phyloP scores from a whole-genome alignment of 2,888 invertebrate species.

The Lycocerus yunnanus region DNA sequence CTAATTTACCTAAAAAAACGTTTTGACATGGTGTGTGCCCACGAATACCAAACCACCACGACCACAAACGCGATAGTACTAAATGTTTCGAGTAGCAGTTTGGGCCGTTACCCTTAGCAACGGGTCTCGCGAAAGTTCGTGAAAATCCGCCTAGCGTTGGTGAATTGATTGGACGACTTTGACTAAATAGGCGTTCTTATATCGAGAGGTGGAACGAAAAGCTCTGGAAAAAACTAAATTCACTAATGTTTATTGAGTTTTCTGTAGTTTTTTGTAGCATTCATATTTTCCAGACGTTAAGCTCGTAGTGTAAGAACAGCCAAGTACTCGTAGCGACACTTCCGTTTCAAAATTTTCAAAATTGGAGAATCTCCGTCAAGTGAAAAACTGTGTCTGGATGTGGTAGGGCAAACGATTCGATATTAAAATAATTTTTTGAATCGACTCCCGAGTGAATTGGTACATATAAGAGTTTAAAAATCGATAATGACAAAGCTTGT shows the following conservation, averaged over 20 bases:
- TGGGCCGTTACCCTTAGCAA: constrained; percentile 56
- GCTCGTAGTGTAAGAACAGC: not conserved
- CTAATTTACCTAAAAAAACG: constrained; percentile 33
- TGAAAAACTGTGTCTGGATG: not conserved
- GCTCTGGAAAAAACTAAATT: constrained; percentile 32
- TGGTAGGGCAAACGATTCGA: not conserved
- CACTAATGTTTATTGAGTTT: constrained; percentile 40
- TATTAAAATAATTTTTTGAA: not conserved
- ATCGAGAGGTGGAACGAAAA: constrained; percentile 30
- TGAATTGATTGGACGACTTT: constrained; percentile 43
- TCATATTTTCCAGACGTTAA: constrained; percentile 13
- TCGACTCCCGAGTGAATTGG: not conserved
- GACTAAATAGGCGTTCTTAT: constrained; percentile 19
- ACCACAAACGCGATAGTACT: constrained; percentile 55
- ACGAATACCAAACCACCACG: constrained; percentile 45
- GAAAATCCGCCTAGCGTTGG: constrained; percentile 35
- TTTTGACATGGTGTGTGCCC: constrained; percentile 31
- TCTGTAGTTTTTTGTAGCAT: constrained; percentile 21
- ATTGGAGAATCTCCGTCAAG: not conserved
- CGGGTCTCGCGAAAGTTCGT: constrained; percentile 49
- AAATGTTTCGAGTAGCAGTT: constrained; percentile 52
- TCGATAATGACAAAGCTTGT: constrained; percentile 7
- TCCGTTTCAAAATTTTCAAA: not conserved
- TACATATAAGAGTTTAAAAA: not conserved
- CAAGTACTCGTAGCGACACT: not conserved